A percentile compares a stretch with the other conserved stretches of the same genome.
These are phyloP conservation scores for Tychaedon coryphoeus DNA, from an alignment of 2,113 vertebrate species.

Conservation along the genomic window DNA sequence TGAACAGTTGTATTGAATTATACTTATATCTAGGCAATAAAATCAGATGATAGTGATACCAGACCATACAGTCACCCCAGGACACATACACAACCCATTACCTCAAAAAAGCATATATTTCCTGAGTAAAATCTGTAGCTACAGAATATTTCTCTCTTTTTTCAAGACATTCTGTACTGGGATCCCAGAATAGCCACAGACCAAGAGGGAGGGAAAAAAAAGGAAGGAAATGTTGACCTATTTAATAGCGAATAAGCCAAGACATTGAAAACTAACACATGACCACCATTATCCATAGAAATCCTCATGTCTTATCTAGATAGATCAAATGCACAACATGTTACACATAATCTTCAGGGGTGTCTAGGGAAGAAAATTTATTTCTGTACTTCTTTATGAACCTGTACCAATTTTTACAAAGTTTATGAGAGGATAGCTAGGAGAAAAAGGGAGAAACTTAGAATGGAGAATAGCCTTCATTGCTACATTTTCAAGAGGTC, in stretches of 20 bases:
- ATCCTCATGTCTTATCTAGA: background rate
- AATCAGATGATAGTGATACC: rapidly evolving
- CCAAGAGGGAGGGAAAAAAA: background rate
- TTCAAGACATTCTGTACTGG: background rate
- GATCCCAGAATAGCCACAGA: background rate
- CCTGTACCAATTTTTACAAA: background rate
- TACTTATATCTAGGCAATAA: background rate
- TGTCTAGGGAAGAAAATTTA: background rate
- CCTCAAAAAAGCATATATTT: background rate
- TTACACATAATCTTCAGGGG: background rate
- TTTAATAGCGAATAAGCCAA: background rate
- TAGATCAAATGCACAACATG: background rate
- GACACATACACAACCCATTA: background rate
- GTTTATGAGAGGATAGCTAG: background rate
- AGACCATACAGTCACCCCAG: background rate
- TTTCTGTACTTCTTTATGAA: background rate
- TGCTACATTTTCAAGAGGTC: background rate
- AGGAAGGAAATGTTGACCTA: background rate
- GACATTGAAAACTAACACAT: background rate
- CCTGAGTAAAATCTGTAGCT: background rate
- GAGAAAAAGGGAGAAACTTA: background rate
- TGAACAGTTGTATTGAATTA: background rate
- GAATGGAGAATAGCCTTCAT: background rate
- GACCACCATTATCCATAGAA: background rate
- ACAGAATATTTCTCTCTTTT: background rate